These are phyloP conservation scores for Ferdinandea cuprea DNA, from an alignment of 2,888 invertebrate species.

Conservation along the genomic window DNA sequence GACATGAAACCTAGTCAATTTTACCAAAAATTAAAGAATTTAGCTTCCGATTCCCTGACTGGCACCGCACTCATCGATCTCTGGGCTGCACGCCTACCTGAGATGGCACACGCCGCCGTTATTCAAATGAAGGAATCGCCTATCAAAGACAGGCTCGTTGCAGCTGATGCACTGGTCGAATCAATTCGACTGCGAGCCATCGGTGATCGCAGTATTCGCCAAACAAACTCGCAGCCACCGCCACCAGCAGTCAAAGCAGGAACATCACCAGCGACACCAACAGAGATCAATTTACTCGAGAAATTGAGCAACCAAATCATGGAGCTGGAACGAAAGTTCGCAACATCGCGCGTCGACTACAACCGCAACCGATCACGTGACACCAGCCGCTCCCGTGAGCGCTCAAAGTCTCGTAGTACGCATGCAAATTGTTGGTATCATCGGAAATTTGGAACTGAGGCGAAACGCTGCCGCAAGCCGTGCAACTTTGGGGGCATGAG, in stretches of 20 bases:
- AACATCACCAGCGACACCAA: not conserved
- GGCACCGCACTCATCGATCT: slow-evolving; percentile 12
- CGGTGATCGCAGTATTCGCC: not conserved
- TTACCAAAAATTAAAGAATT: slow-evolving; percentile 1
- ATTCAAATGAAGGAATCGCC: slow-evolving; percentile 1
- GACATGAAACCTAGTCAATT: slow-evolving; percentile 20
- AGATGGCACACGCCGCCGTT: slow-evolving; percentile 10
- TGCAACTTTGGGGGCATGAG: not conserved
- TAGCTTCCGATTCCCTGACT: slow-evolving; percentile 16
- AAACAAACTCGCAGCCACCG: not conserved
- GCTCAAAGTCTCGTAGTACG: not conserved
- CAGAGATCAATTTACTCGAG: slow-evolving; percentile 3
- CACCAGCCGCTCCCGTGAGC: slow-evolving; percentile 2
- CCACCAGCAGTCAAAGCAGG: not conserved
- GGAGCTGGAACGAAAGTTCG: slow-evolving; percentile 4
- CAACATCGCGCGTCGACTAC: slow-evolving; percentile 6
- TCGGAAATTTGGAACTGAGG: slow-evolving; percentile 4
- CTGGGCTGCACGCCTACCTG: slow-evolving; percentile 17
- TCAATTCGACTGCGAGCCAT: slow-evolving; percentile 1
- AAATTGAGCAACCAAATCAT: slow-evolving; percentile 4
- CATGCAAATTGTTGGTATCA: slow-evolving; percentile 1
- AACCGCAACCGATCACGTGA: not conserved
- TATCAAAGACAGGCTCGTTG: slow-evolving; percentile 12
- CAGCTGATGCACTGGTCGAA: slow-evolving; percentile 12
- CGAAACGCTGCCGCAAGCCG: slow-evolving; percentile 4